phyloP scores from a whole-genome alignment of 1,140 invertebrate species.

The Diprion similis region DNA sequence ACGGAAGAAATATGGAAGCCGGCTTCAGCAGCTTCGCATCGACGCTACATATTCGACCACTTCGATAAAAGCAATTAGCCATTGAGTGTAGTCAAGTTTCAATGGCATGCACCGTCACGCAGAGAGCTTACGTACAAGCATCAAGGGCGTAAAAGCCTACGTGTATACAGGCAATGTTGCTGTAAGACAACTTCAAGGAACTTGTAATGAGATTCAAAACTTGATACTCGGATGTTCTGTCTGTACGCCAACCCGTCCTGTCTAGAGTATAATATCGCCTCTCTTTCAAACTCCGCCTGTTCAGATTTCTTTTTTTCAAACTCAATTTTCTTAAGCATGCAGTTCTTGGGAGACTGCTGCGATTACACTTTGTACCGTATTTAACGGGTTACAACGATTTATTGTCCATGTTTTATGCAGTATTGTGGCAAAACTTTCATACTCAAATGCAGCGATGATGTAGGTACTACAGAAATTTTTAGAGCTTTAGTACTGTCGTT shows the following conservation, averaged over 20 bases:
- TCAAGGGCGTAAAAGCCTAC: not conserved
- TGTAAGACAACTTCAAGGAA: slow-evolving; percentile 18
- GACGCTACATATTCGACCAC: not conserved
- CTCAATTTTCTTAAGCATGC: not conserved
- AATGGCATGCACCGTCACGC: not conserved
- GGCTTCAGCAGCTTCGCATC: not conserved
- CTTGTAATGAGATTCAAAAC: slow-evolving; percentile 35
- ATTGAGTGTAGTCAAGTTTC: not conserved
- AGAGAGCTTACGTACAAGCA: not conserved
- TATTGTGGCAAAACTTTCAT: too few relatives aligned
- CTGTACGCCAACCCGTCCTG: not conserved
- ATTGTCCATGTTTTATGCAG: too few relatives aligned
- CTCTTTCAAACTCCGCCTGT: not conserved
- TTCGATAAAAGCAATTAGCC: not conserved
- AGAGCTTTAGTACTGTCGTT: too few relatives aligned
- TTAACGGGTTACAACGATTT: too few relatives aligned
- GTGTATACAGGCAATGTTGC: not conserved
- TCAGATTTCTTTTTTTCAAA: not conserved
- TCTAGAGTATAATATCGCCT: not conserved
- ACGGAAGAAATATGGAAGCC: not conserved
- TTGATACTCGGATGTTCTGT: slow-evolving; percentile 26
- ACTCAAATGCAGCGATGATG: too few relatives aligned
- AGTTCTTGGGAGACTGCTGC: too few relatives aligned
- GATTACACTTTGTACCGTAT: too few relatives aligned
- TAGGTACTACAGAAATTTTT: too few relatives aligned